phyloP scores from a whole-genome alignment of 2,113 vertebrate genomes.

The Mobula birostris region DNA sequence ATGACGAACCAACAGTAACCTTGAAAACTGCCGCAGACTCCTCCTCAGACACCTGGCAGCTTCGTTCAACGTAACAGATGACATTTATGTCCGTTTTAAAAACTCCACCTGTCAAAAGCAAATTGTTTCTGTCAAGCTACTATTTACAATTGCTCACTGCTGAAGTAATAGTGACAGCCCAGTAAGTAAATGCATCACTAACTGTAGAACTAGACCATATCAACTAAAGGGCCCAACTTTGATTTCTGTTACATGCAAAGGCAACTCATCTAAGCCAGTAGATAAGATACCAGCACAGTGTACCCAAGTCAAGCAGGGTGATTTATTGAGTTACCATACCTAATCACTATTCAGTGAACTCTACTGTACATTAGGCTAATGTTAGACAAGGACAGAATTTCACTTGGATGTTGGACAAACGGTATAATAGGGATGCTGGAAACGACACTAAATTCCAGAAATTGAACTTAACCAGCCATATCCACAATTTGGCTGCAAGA shows the following conservation, averaged over 20 bases:
- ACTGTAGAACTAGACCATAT: not conserved
- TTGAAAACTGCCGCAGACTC: not conserved
- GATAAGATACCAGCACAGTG: not conserved
- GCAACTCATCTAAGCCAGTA: not conserved
- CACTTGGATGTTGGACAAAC: not conserved
- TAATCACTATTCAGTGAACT: not conserved
- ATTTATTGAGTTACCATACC: not conserved
- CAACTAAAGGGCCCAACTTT: not conserved
- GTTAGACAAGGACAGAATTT: not conserved
- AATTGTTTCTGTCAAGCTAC: constrained; percentile 14
- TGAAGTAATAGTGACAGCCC: constrained; percentile 12
- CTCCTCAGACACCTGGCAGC: constrained; percentile 12
- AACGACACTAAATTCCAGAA: too few species aligned
- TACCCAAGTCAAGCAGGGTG: not conserved
- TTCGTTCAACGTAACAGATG: not conserved
- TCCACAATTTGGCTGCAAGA: too few species aligned
- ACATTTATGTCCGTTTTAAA: constrained; percentile 8
- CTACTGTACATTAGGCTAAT: not conserved
- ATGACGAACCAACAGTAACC: not conserved
- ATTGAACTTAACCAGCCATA: too few species aligned
- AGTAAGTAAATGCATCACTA: constrained; percentile 4
- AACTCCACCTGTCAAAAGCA: constrained; percentile 30
- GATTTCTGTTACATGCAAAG: not conserved
- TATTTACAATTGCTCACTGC: not conserved
- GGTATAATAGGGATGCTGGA: not conserved